Evolutionary conservation across 2,797 vertebrate species (phyloP), one percentile per base, ranked within the genome.

Genomic region (Sardinella longiceps): DNA sequence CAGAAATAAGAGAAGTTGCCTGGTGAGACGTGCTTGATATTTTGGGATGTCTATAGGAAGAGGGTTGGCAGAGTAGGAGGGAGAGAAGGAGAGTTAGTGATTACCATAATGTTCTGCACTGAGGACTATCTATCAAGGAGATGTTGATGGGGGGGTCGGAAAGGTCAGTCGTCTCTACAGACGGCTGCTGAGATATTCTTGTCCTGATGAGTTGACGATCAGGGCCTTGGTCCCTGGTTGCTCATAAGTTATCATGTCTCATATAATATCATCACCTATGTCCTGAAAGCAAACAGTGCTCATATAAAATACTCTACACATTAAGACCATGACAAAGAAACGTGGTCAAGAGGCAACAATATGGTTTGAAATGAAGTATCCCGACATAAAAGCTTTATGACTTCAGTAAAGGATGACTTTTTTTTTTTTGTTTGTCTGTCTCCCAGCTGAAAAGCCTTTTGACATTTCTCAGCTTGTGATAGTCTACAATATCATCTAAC

Each of bases 171-270:
- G 66, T 33, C 5, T 39, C 33, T 39, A 33, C 11, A 39, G 20
- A 33, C 15, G 33, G 30, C 33, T 37, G 70, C 10, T 11, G 33
- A 74, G 70, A 77, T 77, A 77, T 77, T 77, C 70, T 37, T 77
- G 70, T 77, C 70, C 70, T 77, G 70, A 77, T 37, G 18, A 77
- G 70, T 37, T 77, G 70, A 77, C 39, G 70, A 43, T 43, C 37
- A 12, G 9, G 66, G 7, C 30, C 66, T 33, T 74, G 9, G 66
- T 20, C 30, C 66, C 66, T 74, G 33, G 66, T 43, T 18, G 33
- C 33, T 43, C 33, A 5, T 43, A 18, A 77, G 33, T 77, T 37
- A 77, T 77, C 70, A 77, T 23, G 7, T 18, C 18, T 39, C 70
- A 77, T 6, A 43, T 12, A 81, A 60, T 37, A 84, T 70, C 70